These are phyloP conservation scores for Martes martes DNA, from an alignment of 2,113 vertebrate species.

Conservation along the genomic window DNA sequence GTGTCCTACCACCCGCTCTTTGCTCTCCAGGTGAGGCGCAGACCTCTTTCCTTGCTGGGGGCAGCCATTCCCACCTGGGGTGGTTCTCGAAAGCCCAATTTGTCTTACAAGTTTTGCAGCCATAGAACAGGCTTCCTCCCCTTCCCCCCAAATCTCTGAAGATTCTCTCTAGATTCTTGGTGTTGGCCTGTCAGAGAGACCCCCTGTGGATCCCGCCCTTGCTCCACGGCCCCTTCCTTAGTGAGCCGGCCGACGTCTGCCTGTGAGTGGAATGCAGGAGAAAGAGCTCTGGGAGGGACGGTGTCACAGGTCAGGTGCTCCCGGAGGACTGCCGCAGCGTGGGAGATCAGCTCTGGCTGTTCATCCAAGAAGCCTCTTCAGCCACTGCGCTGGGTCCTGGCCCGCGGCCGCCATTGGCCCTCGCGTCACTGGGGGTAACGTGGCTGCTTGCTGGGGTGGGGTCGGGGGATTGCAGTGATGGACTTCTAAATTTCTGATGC, in stretches of 20 bases:
- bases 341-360: neutral
- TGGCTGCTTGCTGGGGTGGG: neutral
- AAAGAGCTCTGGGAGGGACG: neutral
- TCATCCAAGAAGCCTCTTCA: neutral
- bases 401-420: neutral
- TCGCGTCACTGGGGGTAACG: neutral
- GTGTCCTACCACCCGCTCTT: neutral
- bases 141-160: neutral
- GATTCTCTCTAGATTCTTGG: neutral
- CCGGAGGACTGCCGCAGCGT: too few relatives aligned
- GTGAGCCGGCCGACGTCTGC: neutral
- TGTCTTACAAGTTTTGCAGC: neutral
- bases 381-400: rapidly evolving
- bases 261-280: neutral
- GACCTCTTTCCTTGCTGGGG: neutral
- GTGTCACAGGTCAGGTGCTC: neutral
- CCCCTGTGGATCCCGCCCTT: too few relatives aligned
- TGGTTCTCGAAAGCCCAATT: neutral
- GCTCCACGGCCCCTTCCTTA: neutral
- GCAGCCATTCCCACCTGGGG: neutral
- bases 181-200: neutral
- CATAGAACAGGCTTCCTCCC: neutral
- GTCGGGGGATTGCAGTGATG: neutral
- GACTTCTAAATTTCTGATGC: neutral
- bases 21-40: neutral